Percentiles rank a stretch among this genome's conserved stretches.
Evolutionary conservation across 2,888 invertebrate species (phyloP).

Genomic region (Exephanes ischioxanthus): DNA sequence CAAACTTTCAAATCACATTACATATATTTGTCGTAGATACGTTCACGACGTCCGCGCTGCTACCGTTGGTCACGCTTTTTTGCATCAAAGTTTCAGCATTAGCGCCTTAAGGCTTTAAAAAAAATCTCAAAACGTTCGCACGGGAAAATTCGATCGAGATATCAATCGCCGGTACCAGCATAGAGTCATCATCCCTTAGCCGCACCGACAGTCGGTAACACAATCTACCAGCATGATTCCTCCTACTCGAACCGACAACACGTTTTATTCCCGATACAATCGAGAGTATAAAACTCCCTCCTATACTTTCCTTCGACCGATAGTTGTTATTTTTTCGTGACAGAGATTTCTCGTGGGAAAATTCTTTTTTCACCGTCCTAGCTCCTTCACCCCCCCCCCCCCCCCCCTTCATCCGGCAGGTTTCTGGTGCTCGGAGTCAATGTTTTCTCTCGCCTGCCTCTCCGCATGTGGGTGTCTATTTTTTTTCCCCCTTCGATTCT

Average conservation of each 20-base stretch:
- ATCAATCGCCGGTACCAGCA: constrained; percentile 19
- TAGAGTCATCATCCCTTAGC: neutral
- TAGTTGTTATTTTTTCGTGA: too few species aligned
- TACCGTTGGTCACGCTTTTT: neutral
- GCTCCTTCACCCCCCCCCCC: too few species aligned
- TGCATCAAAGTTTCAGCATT: neutral
- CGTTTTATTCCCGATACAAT: constrained; percentile 9
- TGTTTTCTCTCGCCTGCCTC: constrained; percentile 1
- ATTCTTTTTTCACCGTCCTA: neutral
- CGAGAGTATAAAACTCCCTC: neutral
- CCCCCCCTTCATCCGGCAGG: constrained; percentile 18
- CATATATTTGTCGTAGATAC: constrained; percentile 41
- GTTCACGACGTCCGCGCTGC: constrained; percentile 2
- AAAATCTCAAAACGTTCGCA: neutral
- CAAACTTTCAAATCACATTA: constrained; percentile 52
- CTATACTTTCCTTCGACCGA: too few species aligned
- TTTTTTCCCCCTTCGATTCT: constrained; percentile 9
- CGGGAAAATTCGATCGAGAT: neutral
- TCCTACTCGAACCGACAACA: neutral
- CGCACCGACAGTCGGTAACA: neutral
- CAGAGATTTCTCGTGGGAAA: constrained; percentile 45
- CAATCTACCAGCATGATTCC: constrained; percentile 36
- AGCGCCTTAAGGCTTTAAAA: neutral
- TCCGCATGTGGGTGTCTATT: constrained; percentile 33
- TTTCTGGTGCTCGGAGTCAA: constrained; percentile 9